Percentiles rank a stretch among this genome's conserved stretches.
Conservation (phyloP, 2,797 vertebrate genomes). For the Eulemur albifrons region DNA sequence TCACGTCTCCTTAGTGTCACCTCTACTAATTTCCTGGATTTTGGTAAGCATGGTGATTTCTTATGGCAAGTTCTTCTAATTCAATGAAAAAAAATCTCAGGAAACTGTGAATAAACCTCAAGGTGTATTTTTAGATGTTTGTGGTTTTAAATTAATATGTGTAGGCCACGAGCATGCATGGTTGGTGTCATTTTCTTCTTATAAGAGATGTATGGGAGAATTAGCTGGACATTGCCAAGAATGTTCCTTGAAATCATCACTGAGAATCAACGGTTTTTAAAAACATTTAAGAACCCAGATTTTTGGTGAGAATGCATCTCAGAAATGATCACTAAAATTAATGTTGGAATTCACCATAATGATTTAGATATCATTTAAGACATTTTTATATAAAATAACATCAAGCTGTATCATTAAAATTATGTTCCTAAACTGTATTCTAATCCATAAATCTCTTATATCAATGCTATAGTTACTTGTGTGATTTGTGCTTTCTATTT, state of each 20-base stretch:
- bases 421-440: conserved; percentile 40
- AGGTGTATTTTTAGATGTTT: conserved; percentile 45
- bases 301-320: conserved; percentile 28
- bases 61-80: conserved; percentile 37
- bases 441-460: conserved; percentile 29
- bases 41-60: conserved; percentile 55
- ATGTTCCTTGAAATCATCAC: conserved; percentile 50
- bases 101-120: background rate
- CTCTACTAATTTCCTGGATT: conserved; percentile 30
- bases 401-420: conserved; percentile 38
- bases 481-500: conserved; percentile 47
- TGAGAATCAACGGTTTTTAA: conserved; percentile 27
- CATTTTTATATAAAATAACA: conserved; percentile 37
- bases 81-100: background rate
- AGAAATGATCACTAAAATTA: conserved; percentile 44
- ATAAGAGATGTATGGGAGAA: background rate
- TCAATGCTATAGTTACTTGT: conserved; percentile 20
- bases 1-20: conserved; percentile 25
- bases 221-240: conserved; percentile 32
- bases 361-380: conserved; percentile 33
- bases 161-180: background rate
- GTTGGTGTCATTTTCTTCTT: conserved; percentile 28
- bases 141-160: background rate
- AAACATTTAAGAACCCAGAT: conserved; percentile 13
- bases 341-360: background rate